Base-by-base conservation (phyloP, 2,797 vertebrate species). In the Alcedo atthis region DNA sequence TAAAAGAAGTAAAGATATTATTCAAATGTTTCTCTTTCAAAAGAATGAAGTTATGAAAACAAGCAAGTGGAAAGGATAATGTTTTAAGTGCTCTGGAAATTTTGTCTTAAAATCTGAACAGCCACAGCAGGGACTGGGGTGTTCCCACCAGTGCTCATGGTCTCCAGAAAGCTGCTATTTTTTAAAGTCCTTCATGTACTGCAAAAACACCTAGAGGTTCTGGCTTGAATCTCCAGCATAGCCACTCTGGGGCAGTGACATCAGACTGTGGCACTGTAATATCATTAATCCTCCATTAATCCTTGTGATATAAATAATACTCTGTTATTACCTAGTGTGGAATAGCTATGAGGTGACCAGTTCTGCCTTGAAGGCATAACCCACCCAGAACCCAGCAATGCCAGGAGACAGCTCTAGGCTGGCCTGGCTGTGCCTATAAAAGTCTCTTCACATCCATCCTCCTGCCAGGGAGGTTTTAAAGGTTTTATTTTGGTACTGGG, bases 131-230 rank as follows among this genome's bases (percentile, higher is more conserved):
- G 26, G 64, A 7, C 61, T 62, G 62, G 33, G 87, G 12, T 0
- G 0, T 83, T 85, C 24, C 69, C 62, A 21, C 55, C 92, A 24
- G 25, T 62, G 66, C 43, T 64, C 75, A 62, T 7, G 5, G 61
- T 57, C 90, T 89, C 64, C 69, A 75, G 68, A 81, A 76, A 78
- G 51, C 70, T 92, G 73, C 66, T 96, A 58, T 89, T 94, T 95
- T 66, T 89, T 58, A 83, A 71, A 85, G 78, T 33, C 62, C 51
- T 81, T 42, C 69, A 78, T 15, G 3, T 59, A 62, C 20, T 89
- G 66, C 63, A 90, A 77, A 92, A 94, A 66, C 59, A 89, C 89
- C 81, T 93, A 78, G 92, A 90, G 93, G 87, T 91, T 95, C 89
- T 95, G 89, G 85, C 80, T 92, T 28, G 16, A 49, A n/a, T 68